These are phyloP conservation scores for Leptothorax acervorum DNA, from an alignment of 2,888 invertebrate species.

Conservation along the genomic window DNA sequence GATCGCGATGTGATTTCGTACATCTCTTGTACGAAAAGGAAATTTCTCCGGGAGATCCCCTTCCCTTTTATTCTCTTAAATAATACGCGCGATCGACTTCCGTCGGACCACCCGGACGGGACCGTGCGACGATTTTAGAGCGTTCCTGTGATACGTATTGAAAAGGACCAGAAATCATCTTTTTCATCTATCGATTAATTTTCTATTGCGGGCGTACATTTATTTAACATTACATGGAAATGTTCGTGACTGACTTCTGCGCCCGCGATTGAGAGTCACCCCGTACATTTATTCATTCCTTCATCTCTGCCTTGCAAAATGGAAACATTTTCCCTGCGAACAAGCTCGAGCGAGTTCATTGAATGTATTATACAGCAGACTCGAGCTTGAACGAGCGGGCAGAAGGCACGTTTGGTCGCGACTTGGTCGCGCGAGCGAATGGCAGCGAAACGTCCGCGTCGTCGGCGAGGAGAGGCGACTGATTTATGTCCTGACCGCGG, in stretches of 20 bases:
- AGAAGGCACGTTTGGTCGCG: constrained; percentile 53
- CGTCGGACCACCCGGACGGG: constrained; percentile 51
- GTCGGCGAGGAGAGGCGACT: constrained; percentile 46
- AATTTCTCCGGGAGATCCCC: constrained; percentile 8
- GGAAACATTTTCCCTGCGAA: not conserved
- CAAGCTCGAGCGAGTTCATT: constrained; percentile 25
- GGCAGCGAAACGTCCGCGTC: constrained; percentile 49
- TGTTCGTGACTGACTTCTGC: not conserved
- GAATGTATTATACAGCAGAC: constrained; percentile 69
- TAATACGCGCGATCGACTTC: constrained; percentile 51
- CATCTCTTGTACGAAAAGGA: constrained; percentile 20
- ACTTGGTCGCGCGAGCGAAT: constrained; percentile 67
- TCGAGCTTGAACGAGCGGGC: constrained; percentile 53
- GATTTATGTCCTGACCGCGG: constrained; percentile 65
- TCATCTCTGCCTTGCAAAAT: not conserved
- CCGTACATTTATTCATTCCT: not conserved
- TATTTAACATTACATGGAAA: not conserved
- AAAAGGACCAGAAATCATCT: not conserved
- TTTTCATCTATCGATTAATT: not conserved
- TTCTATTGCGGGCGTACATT: not conserved
- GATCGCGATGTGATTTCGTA: constrained; percentile 34
- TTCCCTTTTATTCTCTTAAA: constrained; percentile 30
- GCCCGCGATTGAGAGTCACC: not conserved
- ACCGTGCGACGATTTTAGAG: constrained; percentile 4
- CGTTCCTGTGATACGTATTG: not conserved